Evolutionary conservation across 2,797 vertebrate species (phyloP), one percentile per base, ranked within the genome.

Genomic region (Carapus acus): DNA sequence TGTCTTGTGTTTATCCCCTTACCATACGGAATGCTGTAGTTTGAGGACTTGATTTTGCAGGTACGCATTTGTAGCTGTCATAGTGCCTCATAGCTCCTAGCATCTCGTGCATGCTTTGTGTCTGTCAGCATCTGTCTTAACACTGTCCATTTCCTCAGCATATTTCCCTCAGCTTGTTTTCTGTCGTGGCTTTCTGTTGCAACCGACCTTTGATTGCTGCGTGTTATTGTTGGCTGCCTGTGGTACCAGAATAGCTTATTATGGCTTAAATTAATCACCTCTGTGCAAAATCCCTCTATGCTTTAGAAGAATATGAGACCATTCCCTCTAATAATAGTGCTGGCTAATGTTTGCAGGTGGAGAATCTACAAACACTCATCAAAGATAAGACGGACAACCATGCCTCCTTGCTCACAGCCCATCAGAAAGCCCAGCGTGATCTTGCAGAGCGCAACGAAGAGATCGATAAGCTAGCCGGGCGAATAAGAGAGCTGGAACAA

Each of bases 321-420:
- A 3, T 62, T 9, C 14, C 17, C 22, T 50, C 7, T 24, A 43
- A 63, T 5, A 36, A 2, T 22, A 45, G 1, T 48, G 18, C 33
- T 48, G 49, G 18, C 1, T 70, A 20, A 11, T 33, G 3, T 55
- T 11, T 53, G 43, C 67, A 99, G 96, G 86, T 95, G 59, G 92
- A 96, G 75, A 88, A 77, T 59, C 85, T 97, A 51, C 91, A 96
- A 73, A 82, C 88, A 23, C 81, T 91, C 55, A 73, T 97, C 58
- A 93, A 87, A 83, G 90, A 92, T 71, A 95, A 92, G 67, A 86
- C 77, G 0, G 91, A 94, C 36, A 88, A 90, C 64, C 89, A 91
- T 37, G 87, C 82, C 40, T 83, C 88, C 3, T 69, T 96, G 58
- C 65, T 90, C 7, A 6, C 84, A 24, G 85, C 88, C 70, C 93